Evolutionary conservation across 1,140 invertebrate species (phyloP), one percentile per base, ranked within the genome.

Genomic region (Pteromalus puparum): DNA sequence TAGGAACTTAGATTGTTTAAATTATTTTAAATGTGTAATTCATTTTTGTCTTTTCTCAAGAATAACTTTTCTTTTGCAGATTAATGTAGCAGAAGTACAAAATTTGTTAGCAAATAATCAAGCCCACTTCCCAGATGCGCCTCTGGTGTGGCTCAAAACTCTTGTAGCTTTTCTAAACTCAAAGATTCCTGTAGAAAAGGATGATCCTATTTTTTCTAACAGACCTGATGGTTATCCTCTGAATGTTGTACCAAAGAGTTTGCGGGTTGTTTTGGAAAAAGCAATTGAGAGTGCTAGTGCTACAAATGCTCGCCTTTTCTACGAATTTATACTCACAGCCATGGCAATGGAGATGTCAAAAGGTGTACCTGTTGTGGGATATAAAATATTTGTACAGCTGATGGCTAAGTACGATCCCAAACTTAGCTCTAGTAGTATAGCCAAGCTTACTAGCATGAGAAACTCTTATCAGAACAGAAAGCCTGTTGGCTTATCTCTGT

Each of bases 381-480:
- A 96, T 87, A 96, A 96, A 91, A 92, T 97, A 74, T 93, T 96
- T 74, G 89, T 97, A 3, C 96, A 97, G 90, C 90, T 96, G 85
- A 90, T 97, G 84, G 95, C 95, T 3, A 93, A 94, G 80, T 93
- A 94, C 30, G 94, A 95, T 91, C 95, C 96, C 1, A 94, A 94
- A 77, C 94, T 96, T 83, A 95, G 94, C 24, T 88, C 93, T 2
- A 90, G 91, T 2, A 96, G 95, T 86, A 91, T 96, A 87, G 89
- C 92, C 12, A 97, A 96, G 90, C 93, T 94, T 81, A 93, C 93
- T 0, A 94, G 92, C 74, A 90, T 97, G n/a, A 93, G 95, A 68
- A 96, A 95, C 83, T 97, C 96, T 2, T 97, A 97, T 90, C 96
- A 97, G 88, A 97, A 97, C 90, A 93, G 96, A 68, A 96, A 96